Evolutionary conservation across 2,113 vertebrate genomes (phyloP), one percentile per base, ranked within the genome.

Genomic region (Oceanodroma tethys): DNA sequence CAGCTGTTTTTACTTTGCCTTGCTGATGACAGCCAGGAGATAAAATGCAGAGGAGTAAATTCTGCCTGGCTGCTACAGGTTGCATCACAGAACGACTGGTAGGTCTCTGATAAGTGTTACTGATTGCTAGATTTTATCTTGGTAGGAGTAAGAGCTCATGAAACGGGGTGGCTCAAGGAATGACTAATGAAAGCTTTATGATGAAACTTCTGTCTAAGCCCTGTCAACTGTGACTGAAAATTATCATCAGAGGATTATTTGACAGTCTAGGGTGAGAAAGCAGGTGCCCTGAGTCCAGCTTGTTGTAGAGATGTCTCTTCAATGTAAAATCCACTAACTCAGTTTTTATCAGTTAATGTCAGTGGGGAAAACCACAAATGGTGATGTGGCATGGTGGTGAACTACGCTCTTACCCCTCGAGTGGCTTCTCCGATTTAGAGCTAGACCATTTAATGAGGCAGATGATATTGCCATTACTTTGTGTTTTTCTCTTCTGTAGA

Each of bases 1-100:
- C 88, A 93, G 91, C 95, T 95, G 71, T 23, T 88, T 93, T 74
- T 84, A 60, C 90, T 96, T 93, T 79, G 79, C 90, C 67, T 81
- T 88, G 88, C 70, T 85, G 92, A 86, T 95, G 85, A 55, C 79
- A 92, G 88, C 59, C 86, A 94, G 86, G 76, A 96, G 89, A 86
- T 90, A 48, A 92, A 96, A 84, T 42, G 93, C 53, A 88, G 93
- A 92, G 76, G 81, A 96, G 68, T 81, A 72, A 55, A 79, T 87
- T 91, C 78, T 76, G 63, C 94, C 62, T 80, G 74, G 58, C n/a
- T 90, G 84, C 93, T 93, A 53, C 55, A 93, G 73, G 66, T 76
- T 95, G 84, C 82, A 83, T 93, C 84, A 93, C 34, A 67, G 50
- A 72, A 60, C 43, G 43, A 40, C 85, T 76, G 62, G 55, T 79